Evolutionary conservation across 2,797 vertebrate species (phyloP).

Genomic region (Malacoraja senta): DNA sequence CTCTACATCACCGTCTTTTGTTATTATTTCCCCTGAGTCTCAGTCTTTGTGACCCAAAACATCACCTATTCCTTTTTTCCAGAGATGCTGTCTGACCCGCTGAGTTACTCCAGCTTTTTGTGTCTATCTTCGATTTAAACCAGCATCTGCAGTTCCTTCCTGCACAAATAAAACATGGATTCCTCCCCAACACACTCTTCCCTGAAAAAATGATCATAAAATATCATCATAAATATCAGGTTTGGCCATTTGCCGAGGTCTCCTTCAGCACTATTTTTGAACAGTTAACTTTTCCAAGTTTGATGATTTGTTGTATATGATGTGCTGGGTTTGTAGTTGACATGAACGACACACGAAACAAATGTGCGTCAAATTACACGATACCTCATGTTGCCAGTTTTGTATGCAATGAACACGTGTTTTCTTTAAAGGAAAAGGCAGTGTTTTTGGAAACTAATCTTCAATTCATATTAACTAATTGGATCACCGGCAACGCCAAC

Average conservation of each 20-base stretch:
- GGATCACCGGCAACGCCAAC: not conserved
- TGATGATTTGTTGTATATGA: not conserved
- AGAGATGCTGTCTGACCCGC: too few species aligned
- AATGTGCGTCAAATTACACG: not conserved
- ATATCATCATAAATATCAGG: not conserved
- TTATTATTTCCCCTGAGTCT: too few species aligned
- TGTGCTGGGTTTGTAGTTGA: not conserved
- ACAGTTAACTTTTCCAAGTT: not conserved
- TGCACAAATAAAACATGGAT: too few species aligned
- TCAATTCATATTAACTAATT: not conserved
- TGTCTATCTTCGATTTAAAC: too few species aligned
- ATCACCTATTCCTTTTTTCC: too few species aligned
- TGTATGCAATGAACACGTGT: not conserved
- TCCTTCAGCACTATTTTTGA: too few species aligned
- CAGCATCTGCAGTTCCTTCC: too few species aligned
- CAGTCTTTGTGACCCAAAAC: too few species aligned
- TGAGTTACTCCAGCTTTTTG: too few species aligned
- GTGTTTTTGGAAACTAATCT: not conserved
- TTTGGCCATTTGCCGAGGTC: not conserved
- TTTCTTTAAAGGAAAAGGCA: not conserved
- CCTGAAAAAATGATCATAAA: too few species aligned
- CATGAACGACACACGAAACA: not conserved
- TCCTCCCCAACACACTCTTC: too few species aligned
- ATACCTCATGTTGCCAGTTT: not conserved
- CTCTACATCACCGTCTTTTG: too few species aligned